A percentile compares a stretch with the other conserved stretches of the same genome.
phyloP scores from a whole-genome alignment of 2,113 vertebrate species.

The Opisthocomus hoazin region DNA sequence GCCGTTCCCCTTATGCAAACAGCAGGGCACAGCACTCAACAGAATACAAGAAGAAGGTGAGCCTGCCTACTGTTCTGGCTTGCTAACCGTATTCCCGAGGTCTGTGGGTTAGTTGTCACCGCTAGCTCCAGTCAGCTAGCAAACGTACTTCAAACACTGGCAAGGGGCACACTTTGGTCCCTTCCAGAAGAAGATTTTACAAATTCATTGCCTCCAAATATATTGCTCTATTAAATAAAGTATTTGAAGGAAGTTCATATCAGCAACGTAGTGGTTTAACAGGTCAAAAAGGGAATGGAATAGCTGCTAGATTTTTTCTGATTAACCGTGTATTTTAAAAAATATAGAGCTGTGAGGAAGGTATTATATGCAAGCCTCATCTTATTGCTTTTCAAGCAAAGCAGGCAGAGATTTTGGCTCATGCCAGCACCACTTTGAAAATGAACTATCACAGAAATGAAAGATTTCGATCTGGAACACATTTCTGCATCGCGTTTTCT shows the following conservation, averaged over 20 bases:
- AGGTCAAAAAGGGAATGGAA: background rate
- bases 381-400: constrained; percentile 67
- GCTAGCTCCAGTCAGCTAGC: background rate
- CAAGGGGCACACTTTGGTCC: background rate
- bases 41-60: constrained; percentile 27
- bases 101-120: constrained; percentile 22
- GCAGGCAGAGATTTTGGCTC: constrained; percentile 72
- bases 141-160: background rate
- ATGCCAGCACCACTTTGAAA: constrained; percentile 68
- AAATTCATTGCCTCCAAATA: background rate
- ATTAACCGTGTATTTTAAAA: background rate
- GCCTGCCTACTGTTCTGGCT: constrained; percentile 8
- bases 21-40: constrained; percentile 7
- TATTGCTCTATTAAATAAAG: background rate
- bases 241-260: background rate
- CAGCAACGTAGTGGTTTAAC: background rate
- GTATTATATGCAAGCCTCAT: background rate
- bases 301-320: background rate
- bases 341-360: background rate
- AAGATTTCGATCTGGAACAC: constrained; percentile 72
- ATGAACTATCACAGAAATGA: constrained; percentile 73
- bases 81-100: background rate
- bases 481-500: constrained; percentile 73
- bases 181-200: background rate
- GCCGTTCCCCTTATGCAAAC: constrained; percentile 27